phyloP scores from a whole-genome alignment of 2,888 invertebrate genomes.

The Drosophila tanythrix region DNA sequence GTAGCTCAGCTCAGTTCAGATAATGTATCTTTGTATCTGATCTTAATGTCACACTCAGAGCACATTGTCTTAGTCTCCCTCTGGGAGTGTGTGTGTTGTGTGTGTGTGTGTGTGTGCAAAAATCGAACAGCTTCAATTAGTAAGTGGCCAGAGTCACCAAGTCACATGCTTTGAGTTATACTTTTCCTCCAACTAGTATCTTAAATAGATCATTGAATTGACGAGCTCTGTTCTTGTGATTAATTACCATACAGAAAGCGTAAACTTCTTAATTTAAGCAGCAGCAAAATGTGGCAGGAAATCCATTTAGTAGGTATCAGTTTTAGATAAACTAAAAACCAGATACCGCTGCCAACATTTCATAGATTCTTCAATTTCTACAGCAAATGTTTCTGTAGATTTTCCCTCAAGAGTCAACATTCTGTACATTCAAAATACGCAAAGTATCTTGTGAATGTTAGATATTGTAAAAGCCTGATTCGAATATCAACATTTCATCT shows the following conservation, averaged over 20 bases:
- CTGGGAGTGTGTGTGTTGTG: not conserved
- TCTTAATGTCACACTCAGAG: conserved; percentile 73
- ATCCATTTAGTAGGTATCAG: not conserved
- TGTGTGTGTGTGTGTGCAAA: conserved; percentile 24
- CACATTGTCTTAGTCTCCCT: conserved; percentile 1
- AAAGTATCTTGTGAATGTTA: not conserved
- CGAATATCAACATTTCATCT: not conserved
- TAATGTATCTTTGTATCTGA: conserved; percentile 82
- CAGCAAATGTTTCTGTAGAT: not conserved
- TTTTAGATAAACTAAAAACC: not conserved
- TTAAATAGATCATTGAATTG: not conserved
- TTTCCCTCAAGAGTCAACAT: not conserved
- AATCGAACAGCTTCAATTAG: conserved; percentile 63
- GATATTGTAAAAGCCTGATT: not conserved
- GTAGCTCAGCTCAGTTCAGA: conserved; percentile 60
- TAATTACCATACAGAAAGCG: not conserved
- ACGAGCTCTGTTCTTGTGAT: not conserved
- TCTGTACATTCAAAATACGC: not conserved
- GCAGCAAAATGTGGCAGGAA: not conserved
- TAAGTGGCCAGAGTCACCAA: conserved; percentile 38
- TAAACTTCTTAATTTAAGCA: not conserved
- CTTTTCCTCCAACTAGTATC: not conserved
- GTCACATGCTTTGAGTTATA: conserved; percentile 21
- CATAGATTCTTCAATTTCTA: not conserved
- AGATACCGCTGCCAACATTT: not conserved